Conservation (phyloP, 2,888 invertebrate genomes). For the Drosophila cracens region DNA sequence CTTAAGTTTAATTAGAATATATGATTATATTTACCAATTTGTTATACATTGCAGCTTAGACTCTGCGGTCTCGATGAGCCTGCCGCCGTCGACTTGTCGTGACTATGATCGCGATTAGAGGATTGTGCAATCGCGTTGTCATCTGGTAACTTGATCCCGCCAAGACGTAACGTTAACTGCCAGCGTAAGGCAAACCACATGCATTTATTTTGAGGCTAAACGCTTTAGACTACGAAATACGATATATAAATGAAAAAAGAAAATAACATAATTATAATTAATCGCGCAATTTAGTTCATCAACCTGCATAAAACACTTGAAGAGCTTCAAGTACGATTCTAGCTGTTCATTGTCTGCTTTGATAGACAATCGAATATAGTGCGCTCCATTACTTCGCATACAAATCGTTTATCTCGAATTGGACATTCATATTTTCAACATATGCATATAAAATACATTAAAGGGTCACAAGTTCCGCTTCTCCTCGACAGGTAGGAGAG, state of each 20-base stretch:
- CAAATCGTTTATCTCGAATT: constrained; percentile 33
- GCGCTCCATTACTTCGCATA: constrained; percentile 69
- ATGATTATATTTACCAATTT: background rate
- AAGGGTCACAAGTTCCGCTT: constrained; percentile 79
- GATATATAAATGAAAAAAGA: background rate
- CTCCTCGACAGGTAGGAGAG: constrained; percentile 77
- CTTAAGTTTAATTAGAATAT: background rate
- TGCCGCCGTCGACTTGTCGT: constrained; percentile 84
- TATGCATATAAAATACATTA: constrained; percentile 53
- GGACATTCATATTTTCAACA: constrained; percentile 27
- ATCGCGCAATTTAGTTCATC: constrained; percentile 35
- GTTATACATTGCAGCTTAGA: constrained; percentile 78
- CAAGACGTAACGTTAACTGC: constrained; percentile 74
- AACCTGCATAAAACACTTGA: constrained; percentile 37
- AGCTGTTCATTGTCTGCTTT: constrained; percentile 84
- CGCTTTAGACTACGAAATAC: constrained; percentile 21
- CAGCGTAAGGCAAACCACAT: constrained; percentile 52
- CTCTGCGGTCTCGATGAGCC: constrained; percentile 84
- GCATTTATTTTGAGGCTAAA: constrained; percentile 73
- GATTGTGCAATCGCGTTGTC: constrained; percentile 32
- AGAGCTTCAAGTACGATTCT: constrained; percentile 51
- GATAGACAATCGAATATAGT: constrained; percentile 84
- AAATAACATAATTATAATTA: constrained; percentile 2
- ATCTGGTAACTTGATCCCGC: constrained; percentile 70
- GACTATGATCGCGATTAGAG: constrained; percentile 83